Percentiles rank a stretch among this genome's conserved stretches.
phyloP scores from a whole-genome alignment of 2,113 vertebrate genomes.

The Ariopsis seemanni region DNA sequence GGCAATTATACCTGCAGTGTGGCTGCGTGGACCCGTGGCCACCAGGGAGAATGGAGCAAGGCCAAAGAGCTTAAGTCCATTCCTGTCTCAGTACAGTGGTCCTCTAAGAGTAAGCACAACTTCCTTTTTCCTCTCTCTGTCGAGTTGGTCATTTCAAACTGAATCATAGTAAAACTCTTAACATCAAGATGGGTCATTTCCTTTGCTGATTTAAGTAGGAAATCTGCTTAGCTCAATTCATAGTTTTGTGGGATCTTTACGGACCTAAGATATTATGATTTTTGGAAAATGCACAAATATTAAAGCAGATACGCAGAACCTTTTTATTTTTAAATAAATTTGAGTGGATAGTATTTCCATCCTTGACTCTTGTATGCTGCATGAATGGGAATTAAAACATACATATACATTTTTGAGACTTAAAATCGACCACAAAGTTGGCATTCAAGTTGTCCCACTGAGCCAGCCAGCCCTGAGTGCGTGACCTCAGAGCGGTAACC shows the following conservation, averaged over 20 bases:
- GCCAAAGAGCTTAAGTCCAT: constrained; percentile 71
- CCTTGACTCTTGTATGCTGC: too few relatives aligned
- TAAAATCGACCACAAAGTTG: too few relatives aligned
- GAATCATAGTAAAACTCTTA: not conserved
- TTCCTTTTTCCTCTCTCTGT: not conserved
- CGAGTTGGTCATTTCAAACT: not conserved
- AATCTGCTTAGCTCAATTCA: not conserved
- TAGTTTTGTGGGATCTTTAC: not conserved
- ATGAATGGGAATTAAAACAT: too few relatives aligned
- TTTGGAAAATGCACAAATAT: not conserved
- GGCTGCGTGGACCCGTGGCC: constrained; percentile 73
- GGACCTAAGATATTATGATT: not conserved
- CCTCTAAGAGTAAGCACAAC: constrained; percentile 72
- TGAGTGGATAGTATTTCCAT: too few relatives aligned
- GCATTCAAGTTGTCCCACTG: too few relatives aligned
- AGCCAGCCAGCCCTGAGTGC: too few relatives aligned
- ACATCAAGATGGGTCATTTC: not conserved
- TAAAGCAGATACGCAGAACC: too few relatives aligned
- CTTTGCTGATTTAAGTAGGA: not conserved
- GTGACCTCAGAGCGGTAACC: too few relatives aligned
- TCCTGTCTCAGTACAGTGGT: constrained; percentile 75
- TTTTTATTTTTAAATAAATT: too few relatives aligned
- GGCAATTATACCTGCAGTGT: constrained; percentile 79
- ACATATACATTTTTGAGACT: too few relatives aligned
- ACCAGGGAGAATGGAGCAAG: constrained; percentile 75